Conservation (phyloP, 2,113 vertebrate species). For the Capreolus pygargus region DNA sequence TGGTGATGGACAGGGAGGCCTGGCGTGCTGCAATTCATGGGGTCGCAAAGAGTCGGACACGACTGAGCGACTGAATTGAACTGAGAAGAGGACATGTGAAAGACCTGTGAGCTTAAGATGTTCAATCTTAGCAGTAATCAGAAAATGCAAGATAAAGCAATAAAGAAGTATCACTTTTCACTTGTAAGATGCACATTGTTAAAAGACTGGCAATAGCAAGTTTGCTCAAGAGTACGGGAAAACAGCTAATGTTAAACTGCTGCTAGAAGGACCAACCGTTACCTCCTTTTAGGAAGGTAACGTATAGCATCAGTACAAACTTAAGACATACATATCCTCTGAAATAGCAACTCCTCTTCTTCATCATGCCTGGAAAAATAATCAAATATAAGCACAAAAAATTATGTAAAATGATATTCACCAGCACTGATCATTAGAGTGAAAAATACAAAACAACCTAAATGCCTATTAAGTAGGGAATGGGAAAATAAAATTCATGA, state of each 20-base stretch:
- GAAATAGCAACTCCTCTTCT: not conserved
- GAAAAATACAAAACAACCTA: not conserved
- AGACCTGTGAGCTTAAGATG: not conserved
- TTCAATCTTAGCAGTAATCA: not conserved
- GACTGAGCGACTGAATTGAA: too few relatives aligned
- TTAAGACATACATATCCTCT: not conserved
- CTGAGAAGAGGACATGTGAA: not conserved
- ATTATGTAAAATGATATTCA: slow-evolving; percentile 15
- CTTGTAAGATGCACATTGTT: not conserved
- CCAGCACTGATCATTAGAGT: not conserved
- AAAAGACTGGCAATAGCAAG: not conserved
- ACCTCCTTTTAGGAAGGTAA: not conserved
- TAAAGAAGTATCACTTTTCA: not conserved
- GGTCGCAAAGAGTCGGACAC: too few relatives aligned
- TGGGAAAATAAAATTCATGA: not conserved
- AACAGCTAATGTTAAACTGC: not conserved
- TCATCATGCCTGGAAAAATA: not conserved
- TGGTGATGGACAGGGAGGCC: too few relatives aligned
- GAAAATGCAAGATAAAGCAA: not conserved
- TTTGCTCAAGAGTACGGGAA: not conserved
- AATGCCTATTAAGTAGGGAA: not conserved
- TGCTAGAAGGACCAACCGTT: not conserved
- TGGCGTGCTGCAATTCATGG: too few relatives aligned
- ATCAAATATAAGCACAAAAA: slow-evolving; percentile 3
- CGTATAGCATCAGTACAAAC: not conserved